phyloP scores from a whole-genome alignment of 2,797 vertebrate genomes.

The Lophotriccus pileatus region DNA sequence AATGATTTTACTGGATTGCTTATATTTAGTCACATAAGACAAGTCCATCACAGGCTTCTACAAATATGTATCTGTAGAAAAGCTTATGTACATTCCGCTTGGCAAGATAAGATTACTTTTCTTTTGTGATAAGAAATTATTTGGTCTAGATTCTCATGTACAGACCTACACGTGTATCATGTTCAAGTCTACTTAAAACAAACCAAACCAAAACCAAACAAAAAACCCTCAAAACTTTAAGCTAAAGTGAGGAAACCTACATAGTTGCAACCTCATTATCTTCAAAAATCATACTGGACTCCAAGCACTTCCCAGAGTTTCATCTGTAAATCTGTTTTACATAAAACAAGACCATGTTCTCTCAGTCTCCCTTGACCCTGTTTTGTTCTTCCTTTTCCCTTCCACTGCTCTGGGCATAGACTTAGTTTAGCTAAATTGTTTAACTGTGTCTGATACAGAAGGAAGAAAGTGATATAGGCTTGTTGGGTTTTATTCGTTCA shows the following conservation, averaged over 20 bases:
- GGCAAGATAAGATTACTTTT: conserved; percentile 28
- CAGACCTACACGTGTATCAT: background rate
- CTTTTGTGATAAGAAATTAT: background rate
- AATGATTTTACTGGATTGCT: background rate
- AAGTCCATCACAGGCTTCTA: background rate
- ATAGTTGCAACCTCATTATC: background rate
- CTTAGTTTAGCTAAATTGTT: background rate
- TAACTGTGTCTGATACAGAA: background rate
- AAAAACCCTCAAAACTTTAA: background rate
- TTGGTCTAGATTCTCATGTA: background rate
- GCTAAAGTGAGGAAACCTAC: background rate
- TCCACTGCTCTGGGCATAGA: background rate
- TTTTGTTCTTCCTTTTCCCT: background rate
- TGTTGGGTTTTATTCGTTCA: fast-evolving
- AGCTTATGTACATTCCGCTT: fast-evolving
- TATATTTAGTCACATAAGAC: background rate
- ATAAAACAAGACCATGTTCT: background rate
- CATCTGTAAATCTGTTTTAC: background rate
- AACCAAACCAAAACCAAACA: background rate
- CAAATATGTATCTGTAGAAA: background rate
- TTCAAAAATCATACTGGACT: background rate
- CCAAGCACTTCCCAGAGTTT: background rate
- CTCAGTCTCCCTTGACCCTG: background rate
- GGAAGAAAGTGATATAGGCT: background rate
- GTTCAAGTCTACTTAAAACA: background rate